Evolutionary conservation across 2,113 vertebrate genomes (phyloP).

Genomic region (Saguinus midas): DNA sequence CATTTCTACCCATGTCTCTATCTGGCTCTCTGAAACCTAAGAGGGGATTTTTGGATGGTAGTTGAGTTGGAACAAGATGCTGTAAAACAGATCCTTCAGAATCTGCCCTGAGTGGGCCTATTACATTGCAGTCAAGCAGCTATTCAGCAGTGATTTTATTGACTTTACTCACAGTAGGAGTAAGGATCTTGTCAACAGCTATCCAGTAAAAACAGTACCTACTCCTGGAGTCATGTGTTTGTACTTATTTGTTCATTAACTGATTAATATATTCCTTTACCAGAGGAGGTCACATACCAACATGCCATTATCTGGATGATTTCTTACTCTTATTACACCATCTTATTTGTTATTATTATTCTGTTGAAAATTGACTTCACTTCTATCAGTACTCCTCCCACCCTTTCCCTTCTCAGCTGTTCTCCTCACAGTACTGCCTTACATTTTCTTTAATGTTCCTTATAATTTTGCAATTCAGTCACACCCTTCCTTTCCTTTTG

Average conservation of each 20-base stretch:
- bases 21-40: not conserved
- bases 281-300: not conserved
- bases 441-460: not conserved
- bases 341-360: slow-evolving; percentile 38
- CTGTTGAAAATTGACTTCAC: not conserved
- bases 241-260: not conserved
- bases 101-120: not conserved
- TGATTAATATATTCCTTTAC: not conserved
- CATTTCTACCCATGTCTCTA: accelerated
- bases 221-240: not conserved
- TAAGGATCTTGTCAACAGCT: not conserved
- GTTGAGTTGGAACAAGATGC: too few species aligned
- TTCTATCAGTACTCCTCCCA: not conserved
- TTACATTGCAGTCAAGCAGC: not conserved
- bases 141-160: not conserved
- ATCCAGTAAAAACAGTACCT: not conserved
- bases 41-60: not conserved
- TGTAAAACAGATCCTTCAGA: not conserved
- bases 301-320: not conserved
- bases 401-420: not conserved
- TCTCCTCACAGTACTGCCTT: not conserved
- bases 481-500: not conserved
- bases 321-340: not conserved
- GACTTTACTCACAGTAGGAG: not conserved
- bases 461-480: not conserved